Base-by-base conservation (phyloP, 2,888 invertebrate species). In the Eristalis intricaria region DNA sequence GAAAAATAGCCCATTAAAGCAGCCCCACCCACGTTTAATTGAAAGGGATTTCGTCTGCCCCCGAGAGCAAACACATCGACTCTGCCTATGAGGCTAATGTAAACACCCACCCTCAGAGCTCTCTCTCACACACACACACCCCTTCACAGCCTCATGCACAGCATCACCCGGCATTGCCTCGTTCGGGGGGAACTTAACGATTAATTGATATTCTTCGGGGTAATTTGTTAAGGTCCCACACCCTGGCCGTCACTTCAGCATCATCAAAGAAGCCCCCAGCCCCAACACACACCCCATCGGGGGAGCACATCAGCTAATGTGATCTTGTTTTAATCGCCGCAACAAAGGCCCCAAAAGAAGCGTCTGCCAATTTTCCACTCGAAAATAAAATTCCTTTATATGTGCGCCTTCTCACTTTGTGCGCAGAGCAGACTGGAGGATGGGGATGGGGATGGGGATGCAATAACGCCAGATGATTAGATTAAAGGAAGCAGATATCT, bases 191-290 rank as follows among this genome's bases (percentile, higher is more conserved):
- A 77, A 58, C 82, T 82, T 78, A 82, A 82, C 77, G 78, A 83
- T 86, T 78, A 86, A 86, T 86, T 86, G 86, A 86, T 86, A 83
- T 86, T 78, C 82, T 86, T 78, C 83, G 73, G 78, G 75, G 82
- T 83, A 86, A 86, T 86, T 86, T 86, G 86, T 83, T 86, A 43
- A 70, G 50, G 70, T 38, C 75, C 63, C 61, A 40, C 32, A n/a
- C 23, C 32, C 65, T 19, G 10, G 8, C 11, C 11, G 4, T 76
- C 4, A 40, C 22, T 63, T 19, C 50, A 23, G 13, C 38, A 64
- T 32, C 19, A 38, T 56, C 60, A 61, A 71, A 50, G 60, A 71
- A 60, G 58, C 40, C 32, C 10, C 32, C 73, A 23, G 61, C 40
- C 63, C 38, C 63, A 63, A 23, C 40, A 38, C 40, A 61, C 22